phyloP scores from a whole-genome alignment of 2,888 invertebrate genomes.

The Apocheima hispidaria region DNA sequence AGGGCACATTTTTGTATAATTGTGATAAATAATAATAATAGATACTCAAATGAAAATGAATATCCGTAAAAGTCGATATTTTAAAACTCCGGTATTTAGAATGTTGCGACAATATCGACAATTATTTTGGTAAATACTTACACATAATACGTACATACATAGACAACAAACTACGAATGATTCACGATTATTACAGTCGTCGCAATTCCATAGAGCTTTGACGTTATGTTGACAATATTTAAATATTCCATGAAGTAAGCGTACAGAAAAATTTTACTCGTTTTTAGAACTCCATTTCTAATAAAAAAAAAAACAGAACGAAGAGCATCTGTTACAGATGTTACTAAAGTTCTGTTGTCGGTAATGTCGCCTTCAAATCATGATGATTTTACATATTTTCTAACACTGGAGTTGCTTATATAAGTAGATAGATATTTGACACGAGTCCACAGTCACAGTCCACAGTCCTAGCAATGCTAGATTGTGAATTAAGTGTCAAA shows the following conservation, averaged over 20 bases:
- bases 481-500: neutral
- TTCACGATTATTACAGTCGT: conserved; percentile 81
- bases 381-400: neutral
- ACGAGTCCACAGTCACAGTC: no score
- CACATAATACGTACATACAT: conserved; percentile 80
- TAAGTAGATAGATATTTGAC: neutral
- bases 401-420: neutral
- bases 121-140: conserved; percentile 72
- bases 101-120: conserved; percentile 72
- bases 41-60: neutral
- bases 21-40: conserved; percentile 18
- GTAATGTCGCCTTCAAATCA: neutral
- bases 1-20: conserved; percentile 35
- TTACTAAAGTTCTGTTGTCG: neutral
- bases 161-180: conserved; percentile 85
- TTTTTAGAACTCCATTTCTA: neutral
- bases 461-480: no score
- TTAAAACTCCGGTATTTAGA: conserved; percentile 78
- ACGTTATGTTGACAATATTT: conserved; percentile 1
- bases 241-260: neutral
- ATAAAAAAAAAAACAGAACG: conserved; percentile 39
- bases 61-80: conserved; percentile 17
- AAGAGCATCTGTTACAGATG: conserved; percentile 47
- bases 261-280: neutral
- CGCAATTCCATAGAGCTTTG: conserved; percentile 81